Percentiles rank a stretch among this genome's conserved stretches.
Conservation (phyloP, 2,797 vertebrate genomes). For the Fistularia tabacaria region DNA sequence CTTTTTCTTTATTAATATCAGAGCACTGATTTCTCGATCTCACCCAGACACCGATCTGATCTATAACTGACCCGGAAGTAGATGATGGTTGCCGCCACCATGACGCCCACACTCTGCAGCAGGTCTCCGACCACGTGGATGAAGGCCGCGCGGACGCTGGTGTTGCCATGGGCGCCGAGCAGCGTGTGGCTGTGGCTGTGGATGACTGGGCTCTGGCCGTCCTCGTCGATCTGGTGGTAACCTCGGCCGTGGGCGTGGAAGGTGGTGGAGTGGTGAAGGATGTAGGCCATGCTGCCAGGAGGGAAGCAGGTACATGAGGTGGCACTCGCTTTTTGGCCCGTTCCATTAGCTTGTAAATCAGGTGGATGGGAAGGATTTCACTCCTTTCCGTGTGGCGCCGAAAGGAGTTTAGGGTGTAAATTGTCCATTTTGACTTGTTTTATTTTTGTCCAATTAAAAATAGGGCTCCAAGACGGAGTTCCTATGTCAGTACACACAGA, state of each 20-base stretch:
- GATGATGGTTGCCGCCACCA: constrained; percentile 89
- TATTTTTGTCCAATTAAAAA: no score
- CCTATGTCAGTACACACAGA: no score
- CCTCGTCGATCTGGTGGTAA: constrained; percentile 84
- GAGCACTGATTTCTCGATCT: no score
- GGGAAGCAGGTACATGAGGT: neutral
- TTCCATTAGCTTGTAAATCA: no score
- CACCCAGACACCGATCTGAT: neutral
- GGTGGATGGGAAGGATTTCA: no score
- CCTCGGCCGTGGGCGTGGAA: constrained; percentile 77
- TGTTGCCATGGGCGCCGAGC: constrained; percentile 79
- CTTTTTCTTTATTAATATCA: no score
- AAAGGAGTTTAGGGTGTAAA: no score
- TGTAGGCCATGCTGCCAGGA: constrained; percentile 87
- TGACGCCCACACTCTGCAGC: constrained; percentile 91
- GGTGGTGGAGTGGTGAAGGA: constrained; percentile 88
- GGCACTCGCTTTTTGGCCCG: no score
- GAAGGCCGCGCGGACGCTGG: constrained; percentile 91
- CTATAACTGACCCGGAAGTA: constrained; percentile 86
- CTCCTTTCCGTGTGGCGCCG: no score
- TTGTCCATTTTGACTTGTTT: no score
- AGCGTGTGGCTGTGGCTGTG: constrained; percentile 68
- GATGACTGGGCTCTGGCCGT: constrained; percentile 57
- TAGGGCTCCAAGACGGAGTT: no score
- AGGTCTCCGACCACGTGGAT: constrained; percentile 94